Evolutionary conservation across 2,888 invertebrate species (phyloP), one percentile per base, ranked within the genome.

Genomic region (Orthosia cruda): DNA sequence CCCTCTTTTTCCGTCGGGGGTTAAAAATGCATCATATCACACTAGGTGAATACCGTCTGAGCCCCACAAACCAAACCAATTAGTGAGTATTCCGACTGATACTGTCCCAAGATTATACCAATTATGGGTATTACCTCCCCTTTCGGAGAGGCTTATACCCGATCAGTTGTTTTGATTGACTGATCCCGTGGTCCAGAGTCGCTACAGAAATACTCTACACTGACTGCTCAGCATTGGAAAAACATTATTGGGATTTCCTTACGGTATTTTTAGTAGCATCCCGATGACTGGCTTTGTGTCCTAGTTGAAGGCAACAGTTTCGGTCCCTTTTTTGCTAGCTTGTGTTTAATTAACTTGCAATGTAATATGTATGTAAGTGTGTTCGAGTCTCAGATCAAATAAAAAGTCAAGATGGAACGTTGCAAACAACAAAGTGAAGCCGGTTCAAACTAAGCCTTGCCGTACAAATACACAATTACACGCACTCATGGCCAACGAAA

Each of bases 121-220:
- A 77, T 78, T 69, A 57, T n/a, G 50, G 16, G 20, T 13, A 40
- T 45, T 71, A 54, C 13, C 20, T 61, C 57, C 26, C 12, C 2
- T 47, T 65, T 50, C n/a, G 64, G 26, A 23, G 20, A 55, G n/a
- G 58, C 58, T 63, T 59, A 63, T 26, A 57, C 11, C n/a, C n/a
- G 3, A 15, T 52, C 64, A 74, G 50, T 63, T 40, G 13, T n/a
- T 45, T 67, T 80, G 50, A 73, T 80, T 74, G 64, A 55, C 66
- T 64, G 59, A 67, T 54, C 66, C 50, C 32, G 2, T 23, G 13
- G 47, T 52, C n/a, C 61, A 18, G 3, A 18, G 4, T 1, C 18
- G 9, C 32, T 52, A 23, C 26, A 15, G 2, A 4, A 11, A 23
- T 5, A 49, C 0, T 61, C 40, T 55, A 47, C 15, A 16, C 26